Conservation (phyloP, 2,797 vertebrate species). For the Heterohyrax brucei region DNA sequence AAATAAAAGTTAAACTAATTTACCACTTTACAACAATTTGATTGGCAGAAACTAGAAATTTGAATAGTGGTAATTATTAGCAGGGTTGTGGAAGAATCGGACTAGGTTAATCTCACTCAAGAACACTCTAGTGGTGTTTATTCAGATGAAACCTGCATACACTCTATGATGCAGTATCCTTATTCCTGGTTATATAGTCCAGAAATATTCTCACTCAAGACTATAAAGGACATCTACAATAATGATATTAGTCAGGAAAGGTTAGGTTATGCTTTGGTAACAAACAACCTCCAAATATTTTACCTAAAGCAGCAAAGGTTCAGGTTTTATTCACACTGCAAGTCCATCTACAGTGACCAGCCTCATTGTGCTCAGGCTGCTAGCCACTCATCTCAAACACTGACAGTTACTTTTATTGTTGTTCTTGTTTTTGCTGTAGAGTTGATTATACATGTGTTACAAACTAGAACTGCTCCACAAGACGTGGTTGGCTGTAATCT, state of each 20-base stretch:
- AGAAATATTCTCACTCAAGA: neutral
- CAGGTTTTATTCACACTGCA: neutral
- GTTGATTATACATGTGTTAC: neutral
- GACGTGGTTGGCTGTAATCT: neutral
- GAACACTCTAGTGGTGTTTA: conserved; percentile 48
- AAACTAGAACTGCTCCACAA: neutral
- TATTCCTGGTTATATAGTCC: neutral
- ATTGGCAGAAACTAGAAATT: conserved; percentile 77
- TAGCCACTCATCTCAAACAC: neutral
- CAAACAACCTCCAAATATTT: neutral
- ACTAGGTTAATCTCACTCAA: conserved; percentile 71
- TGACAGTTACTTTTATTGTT: neutral
- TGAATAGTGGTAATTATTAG: conserved; percentile 75
- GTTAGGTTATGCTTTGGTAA: neutral
- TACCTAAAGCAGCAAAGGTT: neutral
- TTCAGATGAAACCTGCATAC: neutral
- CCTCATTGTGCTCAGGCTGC: neutral
- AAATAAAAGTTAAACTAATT: conserved; percentile 81
- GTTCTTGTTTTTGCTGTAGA: neutral
- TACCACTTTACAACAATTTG: conserved; percentile 76
- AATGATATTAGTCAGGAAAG: neutral
- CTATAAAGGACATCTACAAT: neutral
- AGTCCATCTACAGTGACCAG: neutral
- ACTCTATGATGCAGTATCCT: neutral
- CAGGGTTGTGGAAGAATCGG: conserved; percentile 54